These are phyloP conservation scores for Sesamia nonagrioides DNA, from an alignment of 1,140 invertebrate species.

Conservation along the genomic window DNA sequence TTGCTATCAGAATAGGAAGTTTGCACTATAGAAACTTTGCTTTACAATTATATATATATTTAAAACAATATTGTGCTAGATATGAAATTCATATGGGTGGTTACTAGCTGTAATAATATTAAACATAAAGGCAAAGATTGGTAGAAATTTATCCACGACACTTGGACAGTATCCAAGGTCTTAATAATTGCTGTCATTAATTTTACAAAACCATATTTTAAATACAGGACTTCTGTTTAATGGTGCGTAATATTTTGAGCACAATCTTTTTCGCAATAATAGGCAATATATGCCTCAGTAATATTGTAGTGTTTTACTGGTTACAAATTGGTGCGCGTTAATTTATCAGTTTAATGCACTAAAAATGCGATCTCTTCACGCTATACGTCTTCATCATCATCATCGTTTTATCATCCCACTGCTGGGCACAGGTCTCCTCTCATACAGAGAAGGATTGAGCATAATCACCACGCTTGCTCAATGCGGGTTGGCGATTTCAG, in stretches of 20 bases:
- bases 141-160: slow-evolving; percentile 28
- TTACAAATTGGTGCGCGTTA: neutral
- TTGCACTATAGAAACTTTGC: too few relatives aligned
- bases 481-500: too few relatives aligned
- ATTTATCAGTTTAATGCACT: slow-evolving; percentile 5
- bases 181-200: slow-evolving; percentile 41
- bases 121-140: slow-evolving; percentile 15
- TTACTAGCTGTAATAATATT: slow-evolving; percentile 1
- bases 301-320: neutral
- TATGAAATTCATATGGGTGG: neutral
- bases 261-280: slow-evolving; percentile 7
- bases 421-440: too few relatives aligned
- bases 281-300: neutral
- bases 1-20: too few relatives aligned
- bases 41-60: too few relatives aligned
- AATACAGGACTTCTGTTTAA: slow-evolving; percentile 27
- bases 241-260: slow-evolving; percentile 15
- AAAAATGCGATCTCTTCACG: neutral
- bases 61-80: too few relatives aligned
- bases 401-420: too few relatives aligned
- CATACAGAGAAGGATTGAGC: too few relatives aligned
- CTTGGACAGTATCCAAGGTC: slow-evolving; percentile 20
- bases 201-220: slow-evolving; percentile 40
- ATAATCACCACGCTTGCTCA: too few relatives aligned
- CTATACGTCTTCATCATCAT: too few relatives aligned